phyloP scores from a whole-genome alignment of 92 coral and sea anemone species.

The Umimayanthus chanpuru region DNA sequence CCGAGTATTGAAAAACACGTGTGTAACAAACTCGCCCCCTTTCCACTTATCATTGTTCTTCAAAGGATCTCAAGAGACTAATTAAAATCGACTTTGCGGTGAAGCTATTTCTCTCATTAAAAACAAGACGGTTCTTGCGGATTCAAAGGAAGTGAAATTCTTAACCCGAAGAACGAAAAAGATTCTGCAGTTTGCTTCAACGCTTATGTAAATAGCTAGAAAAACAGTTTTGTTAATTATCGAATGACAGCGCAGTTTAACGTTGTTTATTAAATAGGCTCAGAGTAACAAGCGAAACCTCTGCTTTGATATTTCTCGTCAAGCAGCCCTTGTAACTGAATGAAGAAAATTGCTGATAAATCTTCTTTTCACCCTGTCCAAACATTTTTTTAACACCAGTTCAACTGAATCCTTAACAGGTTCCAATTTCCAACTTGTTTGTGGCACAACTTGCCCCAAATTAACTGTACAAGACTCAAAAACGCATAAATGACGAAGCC shows the following conservation, averaged over 20 bases:
- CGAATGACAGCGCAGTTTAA: background rate
- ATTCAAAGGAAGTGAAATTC: background rate
- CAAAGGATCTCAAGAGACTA: slow-evolving; percentile 31
- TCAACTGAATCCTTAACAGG: background rate
- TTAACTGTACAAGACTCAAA: background rate
- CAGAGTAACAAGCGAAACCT: background rate
- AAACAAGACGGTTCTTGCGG: background rate
- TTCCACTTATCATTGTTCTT: slow-evolving; percentile 13
- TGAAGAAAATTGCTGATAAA: background rate
- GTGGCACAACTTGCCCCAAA: background rate
- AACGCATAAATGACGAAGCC: background rate
- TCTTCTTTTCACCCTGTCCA: background rate
- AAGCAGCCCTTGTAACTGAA: background rate
- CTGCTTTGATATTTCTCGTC: background rate
- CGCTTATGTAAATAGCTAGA: background rate
- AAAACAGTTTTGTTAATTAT: background rate
- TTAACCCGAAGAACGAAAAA: background rate
- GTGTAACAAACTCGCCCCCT: background rate
- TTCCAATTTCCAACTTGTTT: background rate
- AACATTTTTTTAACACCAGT: background rate
- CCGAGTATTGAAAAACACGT: slow-evolving; percentile 3
- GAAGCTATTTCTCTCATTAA: background rate
- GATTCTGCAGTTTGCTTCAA: background rate
- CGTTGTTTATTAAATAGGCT: background rate
- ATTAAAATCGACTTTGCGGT: slow-evolving; percentile 13